A percentile compares a stretch with the other conserved stretches of the same genome.
These are phyloP conservation scores for Trypoxylon attenuatum DNA, from an alignment of 2,888 invertebrate genomes.

Conservation along the genomic window DNA sequence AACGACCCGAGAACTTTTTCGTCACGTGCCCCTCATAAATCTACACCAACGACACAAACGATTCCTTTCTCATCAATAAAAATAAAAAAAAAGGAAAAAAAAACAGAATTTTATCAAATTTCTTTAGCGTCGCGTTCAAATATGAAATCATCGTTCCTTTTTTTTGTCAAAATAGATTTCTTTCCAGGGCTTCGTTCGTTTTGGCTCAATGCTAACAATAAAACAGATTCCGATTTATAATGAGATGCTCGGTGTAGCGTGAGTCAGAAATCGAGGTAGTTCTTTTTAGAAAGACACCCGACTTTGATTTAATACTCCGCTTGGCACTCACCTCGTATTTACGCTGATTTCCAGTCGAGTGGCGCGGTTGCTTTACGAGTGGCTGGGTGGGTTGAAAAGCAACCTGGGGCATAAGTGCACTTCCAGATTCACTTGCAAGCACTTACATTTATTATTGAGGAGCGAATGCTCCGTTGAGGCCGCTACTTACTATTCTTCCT, in stretches of 20 bases:
- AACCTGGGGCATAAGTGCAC: constrained; percentile 7
- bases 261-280: no score
- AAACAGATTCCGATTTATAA: no score
- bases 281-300: no score
- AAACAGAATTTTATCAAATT: no score
- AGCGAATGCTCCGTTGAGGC: not conserved
- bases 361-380: constrained; percentile 16
- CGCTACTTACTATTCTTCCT: not conserved
- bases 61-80: not conserved
- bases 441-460: constrained; percentile 1
- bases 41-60: not conserved
- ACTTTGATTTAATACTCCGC: no score
- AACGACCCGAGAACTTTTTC: not conserved
- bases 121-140: no score
- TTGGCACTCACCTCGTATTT: constrained; percentile 19
- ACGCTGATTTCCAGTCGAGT: constrained; percentile 20
- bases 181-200: no score
- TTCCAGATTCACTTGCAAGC: not conserved
- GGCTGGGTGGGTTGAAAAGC: constrained; percentile 15
- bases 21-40: constrained; percentile 9
- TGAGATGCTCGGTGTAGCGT: no score
- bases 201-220: no score
- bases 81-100: no score
- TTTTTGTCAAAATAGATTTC: no score
- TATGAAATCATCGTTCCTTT: no score